These are phyloP conservation scores for Saimiri boliviensis DNA, from an alignment of 2,113 vertebrate species.

Conservation along the genomic window DNA sequence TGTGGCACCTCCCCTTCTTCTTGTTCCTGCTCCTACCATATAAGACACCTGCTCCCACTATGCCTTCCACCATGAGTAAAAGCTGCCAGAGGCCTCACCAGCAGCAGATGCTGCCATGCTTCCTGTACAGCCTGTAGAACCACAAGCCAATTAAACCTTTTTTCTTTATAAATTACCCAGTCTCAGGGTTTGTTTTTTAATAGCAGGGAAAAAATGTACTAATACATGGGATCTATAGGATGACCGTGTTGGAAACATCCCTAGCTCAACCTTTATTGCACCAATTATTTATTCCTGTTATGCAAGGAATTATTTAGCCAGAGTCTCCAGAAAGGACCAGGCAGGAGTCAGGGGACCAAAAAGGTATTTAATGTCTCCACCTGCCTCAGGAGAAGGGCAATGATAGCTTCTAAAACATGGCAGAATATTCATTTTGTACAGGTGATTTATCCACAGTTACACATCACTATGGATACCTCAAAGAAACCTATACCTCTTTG, in stretches of 20 bases:
- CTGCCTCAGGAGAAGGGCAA: background rate
- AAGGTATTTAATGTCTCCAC: conserved; percentile 11
- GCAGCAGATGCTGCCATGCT: too few species aligned
- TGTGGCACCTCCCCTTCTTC: too few species aligned
- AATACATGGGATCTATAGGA: background rate
- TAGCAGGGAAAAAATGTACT: background rate
- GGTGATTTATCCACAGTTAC: background rate
- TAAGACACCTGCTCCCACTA: too few species aligned
- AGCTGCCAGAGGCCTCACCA: too few species aligned
- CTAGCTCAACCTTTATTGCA: background rate
- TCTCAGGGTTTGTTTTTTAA: too few species aligned
- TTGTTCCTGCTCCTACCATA: too few species aligned
- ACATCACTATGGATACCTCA: background rate
- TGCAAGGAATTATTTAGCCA: background rate
- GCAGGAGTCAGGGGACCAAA: background rate
- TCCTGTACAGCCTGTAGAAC: too few species aligned
- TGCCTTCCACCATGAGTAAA: too few species aligned
- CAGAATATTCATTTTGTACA: background rate
- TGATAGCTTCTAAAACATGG: background rate
- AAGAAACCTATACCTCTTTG: background rate
- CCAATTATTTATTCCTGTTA: background rate
- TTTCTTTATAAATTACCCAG: too few species aligned
- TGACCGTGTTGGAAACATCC: background rate
- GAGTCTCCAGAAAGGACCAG: background rate
- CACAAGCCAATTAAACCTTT: too few species aligned